Evolutionary conservation across 2,888 invertebrate genomes (phyloP).

Genomic region (Torymus tubicola): DNA sequence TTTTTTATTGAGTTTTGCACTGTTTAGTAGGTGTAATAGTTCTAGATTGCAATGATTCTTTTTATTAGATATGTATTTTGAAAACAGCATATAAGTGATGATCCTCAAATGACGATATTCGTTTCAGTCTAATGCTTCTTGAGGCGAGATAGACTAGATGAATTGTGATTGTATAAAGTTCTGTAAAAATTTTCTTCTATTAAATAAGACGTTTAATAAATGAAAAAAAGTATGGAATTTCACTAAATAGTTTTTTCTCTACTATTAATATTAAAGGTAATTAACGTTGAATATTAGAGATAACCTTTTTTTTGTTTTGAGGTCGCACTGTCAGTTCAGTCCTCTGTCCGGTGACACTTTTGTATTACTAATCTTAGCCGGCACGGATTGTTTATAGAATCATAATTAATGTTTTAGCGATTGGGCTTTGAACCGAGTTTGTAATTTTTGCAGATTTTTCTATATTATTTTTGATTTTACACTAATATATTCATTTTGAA

Average conservation of each 20-base stretch:
- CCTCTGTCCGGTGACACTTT: conserved; percentile 22
- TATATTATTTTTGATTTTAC: neutral
- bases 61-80: neutral
- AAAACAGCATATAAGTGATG: neutral
- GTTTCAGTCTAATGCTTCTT: conserved; percentile 32
- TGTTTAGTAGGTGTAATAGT: conserved; percentile 6
- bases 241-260: conserved; percentile 45
- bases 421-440: neutral
- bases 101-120: conserved; percentile 34
- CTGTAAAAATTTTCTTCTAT: neutral
- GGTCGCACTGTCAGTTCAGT: conserved; percentile 10
- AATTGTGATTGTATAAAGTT: neutral
- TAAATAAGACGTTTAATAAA: conserved; percentile 1
- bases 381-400: conserved; percentile 35
- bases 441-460: too few species aligned
- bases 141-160: conserved; percentile 16
- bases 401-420: neutral
- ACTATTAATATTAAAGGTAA: conserved; percentile 31
- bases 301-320: neutral
- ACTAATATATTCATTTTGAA: too few species aligned
- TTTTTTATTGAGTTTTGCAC: neutral
- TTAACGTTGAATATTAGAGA: conserved; percentile 13
- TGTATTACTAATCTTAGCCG: conserved; percentile 10
- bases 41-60: too few species aligned
- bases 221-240: conserved; percentile 46